Evolutionary conservation across 2,888 invertebrate species (phyloP), one percentile per base, ranked within the genome.

Genomic region (Trisateles emortualis): DNA sequence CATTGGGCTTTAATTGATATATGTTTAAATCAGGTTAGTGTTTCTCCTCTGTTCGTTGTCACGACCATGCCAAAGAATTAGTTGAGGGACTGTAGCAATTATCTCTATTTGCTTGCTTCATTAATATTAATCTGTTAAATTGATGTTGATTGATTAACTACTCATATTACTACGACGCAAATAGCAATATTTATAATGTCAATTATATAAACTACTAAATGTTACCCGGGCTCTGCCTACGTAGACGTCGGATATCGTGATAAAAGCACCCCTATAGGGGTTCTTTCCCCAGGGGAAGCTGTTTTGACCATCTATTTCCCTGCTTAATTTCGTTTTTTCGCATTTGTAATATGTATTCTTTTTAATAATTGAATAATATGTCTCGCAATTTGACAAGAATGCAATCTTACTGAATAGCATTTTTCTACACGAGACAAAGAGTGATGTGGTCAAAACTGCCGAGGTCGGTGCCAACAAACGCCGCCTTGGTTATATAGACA

Each of bases 401-500:
- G 62, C 19, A 13, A 41, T 33, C 29, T 8, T 19, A 19, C 29
- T 5, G 13, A 45, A 46, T 36, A 44, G 40, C 60, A 53, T 59
- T 71, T 55, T 53, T 48, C 40, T 42, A 0, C 24, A 19, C 19
- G 72, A 40, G 71, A 71, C 73, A 46, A 4, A 73, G 36, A 73
- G 32, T 6, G 49, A 11, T n/a, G 72, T 73, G 71, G 59, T 73
- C 59, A 43, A 70, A 72, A 72, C 72, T 72, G 72, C 73, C 54
- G 70, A 9, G 48, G 39, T 19, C 17, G 56, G 47, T 54, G 61
- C 55, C 4, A n/a, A 19, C 19, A 3, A 14, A 33, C 51, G 51
- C 36, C 41, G 17, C 58, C 56, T 70, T 75, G 78, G 88, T 89
- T 90, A 89, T 88, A 80, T 69, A 65, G 76, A 81, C 73, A 32